A percentile compares a stretch with the other conserved stretches of the same genome.
These are phyloP conservation scores for Copidosoma floridanum DNA, from an alignment of 1,140 invertebrate genomes.

Conservation along the genomic window DNA sequence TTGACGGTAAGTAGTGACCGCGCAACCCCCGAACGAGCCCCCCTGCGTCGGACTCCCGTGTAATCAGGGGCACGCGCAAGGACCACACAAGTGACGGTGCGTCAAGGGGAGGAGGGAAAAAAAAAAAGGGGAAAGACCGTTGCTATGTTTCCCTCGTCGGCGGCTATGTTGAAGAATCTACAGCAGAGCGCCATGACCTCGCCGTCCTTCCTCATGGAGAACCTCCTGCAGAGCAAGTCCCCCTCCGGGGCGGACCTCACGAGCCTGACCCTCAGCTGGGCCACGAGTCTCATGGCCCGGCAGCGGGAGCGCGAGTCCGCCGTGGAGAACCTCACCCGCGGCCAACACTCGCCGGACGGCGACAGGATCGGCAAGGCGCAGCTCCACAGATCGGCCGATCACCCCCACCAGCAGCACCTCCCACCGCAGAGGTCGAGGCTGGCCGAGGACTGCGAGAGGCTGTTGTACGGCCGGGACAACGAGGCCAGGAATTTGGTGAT, in stretches of 20 bases:
- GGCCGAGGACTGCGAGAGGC: constrained; percentile 25
- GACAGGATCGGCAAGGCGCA: not conserved
- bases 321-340: constrained; percentile 8
- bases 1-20: too few species aligned
- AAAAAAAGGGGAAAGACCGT: not conserved
- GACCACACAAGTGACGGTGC: constrained; percentile 5
- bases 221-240: constrained; percentile 55
- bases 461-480: constrained; percentile 16
- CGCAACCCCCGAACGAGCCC: too few species aligned
- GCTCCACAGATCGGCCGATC: constrained; percentile 1
- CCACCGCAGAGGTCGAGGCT: constrained; percentile 24
- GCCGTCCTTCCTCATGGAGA: constrained; percentile 59
- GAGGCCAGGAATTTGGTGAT: constrained; percentile 17
- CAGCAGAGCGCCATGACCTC: constrained; percentile 53
- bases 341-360: not conserved
- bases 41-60: too few species aligned
- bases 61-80: too few species aligned
- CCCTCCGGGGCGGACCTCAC: constrained; percentile 45
- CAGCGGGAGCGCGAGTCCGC: constrained; percentile 49
- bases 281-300: constrained; percentile 47
- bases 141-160: constrained; percentile 53
- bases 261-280: constrained; percentile 52
- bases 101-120: not conserved
- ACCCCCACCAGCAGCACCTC: not conserved
- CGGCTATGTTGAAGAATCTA: constrained; percentile 54